Evolutionary conservation across 2,888 invertebrate genomes (phyloP).

Genomic region (Cabera pusaria): DNA sequence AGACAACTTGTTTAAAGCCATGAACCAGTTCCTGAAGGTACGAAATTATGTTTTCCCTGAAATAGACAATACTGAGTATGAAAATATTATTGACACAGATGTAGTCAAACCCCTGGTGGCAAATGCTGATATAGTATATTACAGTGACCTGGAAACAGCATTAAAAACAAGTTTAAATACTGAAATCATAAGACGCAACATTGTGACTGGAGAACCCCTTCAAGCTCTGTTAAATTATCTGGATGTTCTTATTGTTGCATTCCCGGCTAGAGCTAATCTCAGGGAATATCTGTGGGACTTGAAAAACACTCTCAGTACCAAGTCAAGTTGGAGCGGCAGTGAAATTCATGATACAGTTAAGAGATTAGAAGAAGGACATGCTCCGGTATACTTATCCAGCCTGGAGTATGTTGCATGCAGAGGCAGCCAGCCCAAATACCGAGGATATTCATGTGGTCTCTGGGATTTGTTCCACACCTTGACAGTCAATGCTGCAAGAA

Average conservation of each 20-base stretch:
- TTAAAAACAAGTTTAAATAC: constrained; percentile 91
- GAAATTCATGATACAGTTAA: constrained; percentile 83
- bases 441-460: constrained; percentile 97
- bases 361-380: constrained; percentile 75
- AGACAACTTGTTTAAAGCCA: constrained; percentile 69
- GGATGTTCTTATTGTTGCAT: constrained; percentile 87
- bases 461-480: constrained; percentile 98
- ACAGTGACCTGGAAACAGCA: constrained; percentile 94
- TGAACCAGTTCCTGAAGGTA: constrained; percentile 77
- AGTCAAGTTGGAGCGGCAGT: constrained; percentile 81
- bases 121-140: constrained; percentile 87
- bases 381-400: constrained; percentile 81
- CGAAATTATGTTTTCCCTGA: constrained; percentile 70
- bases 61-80: constrained; percentile 31
- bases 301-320: constrained; percentile 74
- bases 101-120: constrained; percentile 33
- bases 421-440: constrained; percentile 88
- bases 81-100: constrained; percentile 32
- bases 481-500: constrained; percentile 88
- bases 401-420: constrained; percentile 90
- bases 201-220: constrained; percentile 88
- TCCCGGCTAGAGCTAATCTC: constrained; percentile 89
- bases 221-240: constrained; percentile 90
- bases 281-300: constrained; percentile 85
- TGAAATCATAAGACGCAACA: constrained; percentile 89